Evolutionary conservation across 1,140 invertebrate genomes (phyloP), one percentile per base, ranked within the genome.

Genomic region (Ceratina calcarata): DNA sequence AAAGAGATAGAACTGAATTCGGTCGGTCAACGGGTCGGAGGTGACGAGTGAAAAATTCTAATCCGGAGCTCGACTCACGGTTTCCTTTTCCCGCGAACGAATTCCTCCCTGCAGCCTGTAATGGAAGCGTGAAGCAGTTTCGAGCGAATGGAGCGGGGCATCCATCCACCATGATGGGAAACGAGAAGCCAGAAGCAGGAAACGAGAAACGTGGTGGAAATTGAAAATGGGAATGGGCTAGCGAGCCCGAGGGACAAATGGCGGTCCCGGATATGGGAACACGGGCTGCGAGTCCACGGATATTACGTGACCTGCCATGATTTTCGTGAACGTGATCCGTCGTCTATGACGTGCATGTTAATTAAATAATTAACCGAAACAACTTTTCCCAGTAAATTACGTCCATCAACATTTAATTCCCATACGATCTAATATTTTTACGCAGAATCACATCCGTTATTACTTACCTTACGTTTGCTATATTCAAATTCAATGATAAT

Each of bases 121-220:
- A 12, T 7, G 20, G 24, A 76, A 84, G 53, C 67, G 67, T 76
- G 67, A 84, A 51, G 55, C 60, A 27, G 74, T 45, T 45, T 20
- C 53, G 57, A 58, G 57, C 68, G 82, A 77, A 84, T 85, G 64
- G 66, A 80, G 83, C 67, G 61, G 67, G 22, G 58, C n/a, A 69
- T 60, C 68, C 78, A 64, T 64, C 68, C 82, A 64, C 72, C 60
- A 60, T 74, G 78, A 85, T 62, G 82, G 62, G 61, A 77, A 60
- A 57, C 65, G 55, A 32, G 60, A 73, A 74, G 61, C 68, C 65
- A 57, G 76, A 76, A 81, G 87, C 90, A 90, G 92, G 90, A 92
- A 92, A 93, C 90, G 91, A 89, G 90, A 90, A 92, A 93, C 92
- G 91, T 92, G 91, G 92, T 91, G 92, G 91, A 93, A 93, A 93